phyloP scores from a whole-genome alignment of 2,888 invertebrate genomes.

The Epirrhoe tristata region DNA sequence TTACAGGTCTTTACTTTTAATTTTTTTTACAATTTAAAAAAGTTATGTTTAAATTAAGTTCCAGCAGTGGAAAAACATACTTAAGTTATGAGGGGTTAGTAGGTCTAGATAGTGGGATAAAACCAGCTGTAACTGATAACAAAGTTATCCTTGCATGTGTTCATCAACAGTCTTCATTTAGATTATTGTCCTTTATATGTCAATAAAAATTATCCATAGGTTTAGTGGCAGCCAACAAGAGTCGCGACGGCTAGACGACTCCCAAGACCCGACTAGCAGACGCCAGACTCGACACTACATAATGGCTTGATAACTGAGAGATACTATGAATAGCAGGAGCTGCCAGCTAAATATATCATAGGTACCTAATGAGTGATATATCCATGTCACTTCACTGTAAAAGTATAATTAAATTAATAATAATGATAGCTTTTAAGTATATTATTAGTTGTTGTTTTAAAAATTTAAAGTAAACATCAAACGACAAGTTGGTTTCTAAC shows the following conservation, averaged over 20 bases:
- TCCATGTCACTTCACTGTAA: no score
- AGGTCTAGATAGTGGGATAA: no score
- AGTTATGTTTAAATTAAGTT: no score
- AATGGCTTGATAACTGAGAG: constrained; percentile 13
- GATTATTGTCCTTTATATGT: constrained; percentile 2
- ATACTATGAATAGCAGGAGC: constrained; percentile 18
- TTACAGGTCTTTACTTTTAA: no score
- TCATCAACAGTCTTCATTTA: not conserved
- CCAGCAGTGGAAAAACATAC: no score
- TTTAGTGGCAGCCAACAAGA: constrained; percentile 15
- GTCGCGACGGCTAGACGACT: constrained; percentile 39
- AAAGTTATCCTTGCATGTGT: not conserved
- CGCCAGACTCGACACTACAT: constrained; percentile 33
- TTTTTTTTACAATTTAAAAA: no score
- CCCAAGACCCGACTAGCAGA: constrained; percentile 32
- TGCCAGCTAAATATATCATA: constrained; percentile 16
- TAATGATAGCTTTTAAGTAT: no score
- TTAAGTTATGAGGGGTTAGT: no score
- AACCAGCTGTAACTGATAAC: not conserved
- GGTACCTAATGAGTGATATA: not conserved
- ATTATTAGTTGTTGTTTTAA: not conserved
- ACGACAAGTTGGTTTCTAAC: constrained; percentile 14
- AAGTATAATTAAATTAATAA: no score
- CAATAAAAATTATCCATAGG: constrained; percentile 15
- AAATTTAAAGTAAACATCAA: constrained; percentile 1